Base-by-base conservation (phyloP, 2,888 invertebrate genomes). In the Epinotia demarniana region DNA sequence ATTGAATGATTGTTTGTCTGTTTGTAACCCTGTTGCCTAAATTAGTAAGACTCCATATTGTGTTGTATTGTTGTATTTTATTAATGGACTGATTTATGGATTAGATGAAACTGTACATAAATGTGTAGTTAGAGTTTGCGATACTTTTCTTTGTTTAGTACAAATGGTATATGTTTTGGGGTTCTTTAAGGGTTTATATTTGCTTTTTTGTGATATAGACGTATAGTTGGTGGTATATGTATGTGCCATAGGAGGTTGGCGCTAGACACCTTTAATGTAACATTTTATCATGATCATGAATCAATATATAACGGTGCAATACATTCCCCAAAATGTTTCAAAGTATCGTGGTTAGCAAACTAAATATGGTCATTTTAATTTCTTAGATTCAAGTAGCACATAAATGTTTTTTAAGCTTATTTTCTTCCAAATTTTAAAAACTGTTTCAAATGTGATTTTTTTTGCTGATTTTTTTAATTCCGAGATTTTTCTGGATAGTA, bases 31-130 rank as follows among this genome's bases (percentile, higher is more conserved):
- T 75, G 75, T 75, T 72, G 75, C 71, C 72, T 75, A 75, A 63
- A 62, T 72, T 72, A 70, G 61, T 75, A 75, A 75, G 75, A 75
- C 75, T 72, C 66, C 75, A 63, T 64, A 75, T 67, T 64, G 70
- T 67, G 75, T 75, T 72, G 72, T 78, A 78, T 83, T 83, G 80
- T 85, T 85, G 85, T 87, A 88, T 85, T 86, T 86, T 83, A 88
- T 82, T 87, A 86, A 86, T 87, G 87, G 91, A 91, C 91, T 90
- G 91, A 91, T 86, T 86, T 87, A 85, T 89, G 85, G 84, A 85
- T 88, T 90, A 88, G 85, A 87, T 23, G 43, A 82, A 81, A 79
- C 77, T 86, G 83, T 86, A 87, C 79, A 86, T 87, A 86, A 76
- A 77, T 83, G 78, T 85, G 80, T 87, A 84, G 83, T 83, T 83